These are phyloP conservation scores for Bibio marci DNA, from an alignment of 2,888 invertebrate genomes.

Conservation along the genomic window DNA sequence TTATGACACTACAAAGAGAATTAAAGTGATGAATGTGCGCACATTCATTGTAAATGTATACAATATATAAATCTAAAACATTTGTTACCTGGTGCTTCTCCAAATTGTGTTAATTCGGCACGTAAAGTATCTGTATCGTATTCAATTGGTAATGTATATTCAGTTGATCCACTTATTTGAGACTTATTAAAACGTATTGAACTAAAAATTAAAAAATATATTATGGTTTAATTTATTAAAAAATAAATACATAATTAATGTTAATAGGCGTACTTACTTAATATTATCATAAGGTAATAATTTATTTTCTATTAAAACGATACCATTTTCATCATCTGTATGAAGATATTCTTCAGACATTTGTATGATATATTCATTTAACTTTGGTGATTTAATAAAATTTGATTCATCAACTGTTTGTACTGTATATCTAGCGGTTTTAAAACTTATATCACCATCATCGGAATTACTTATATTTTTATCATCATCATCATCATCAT, in stretches of 20 bases:
- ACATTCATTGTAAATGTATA: no score
- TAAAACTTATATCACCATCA: not conserved
- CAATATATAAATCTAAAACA: no score
- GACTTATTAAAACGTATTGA: not conserved
- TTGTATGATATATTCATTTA: constrained; percentile 13
- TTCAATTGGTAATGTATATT: constrained; percentile 39
- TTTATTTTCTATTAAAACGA: constrained; percentile 32
- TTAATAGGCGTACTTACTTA: no score
- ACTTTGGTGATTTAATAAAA: constrained; percentile 16
- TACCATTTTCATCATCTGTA: constrained; percentile 49
- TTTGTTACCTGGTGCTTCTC: constrained; percentile 44
- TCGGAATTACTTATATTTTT: not conserved
- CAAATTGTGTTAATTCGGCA: constrained; percentile 43
- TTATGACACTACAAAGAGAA: no score
- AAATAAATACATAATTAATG: no score
- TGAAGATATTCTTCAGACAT: constrained; percentile 61
- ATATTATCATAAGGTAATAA: not conserved
- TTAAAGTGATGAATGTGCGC: no score
- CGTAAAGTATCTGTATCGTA: constrained; percentile 50
- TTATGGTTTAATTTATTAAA: not conserved
- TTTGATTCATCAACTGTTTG: not conserved
- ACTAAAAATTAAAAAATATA: not conserved
- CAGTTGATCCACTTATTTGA: constrained; percentile 18
- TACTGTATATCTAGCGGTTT: not conserved
- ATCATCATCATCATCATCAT: no score